Conservation (phyloP, 2,113 vertebrate species). For the Piaya cayana region DNA sequence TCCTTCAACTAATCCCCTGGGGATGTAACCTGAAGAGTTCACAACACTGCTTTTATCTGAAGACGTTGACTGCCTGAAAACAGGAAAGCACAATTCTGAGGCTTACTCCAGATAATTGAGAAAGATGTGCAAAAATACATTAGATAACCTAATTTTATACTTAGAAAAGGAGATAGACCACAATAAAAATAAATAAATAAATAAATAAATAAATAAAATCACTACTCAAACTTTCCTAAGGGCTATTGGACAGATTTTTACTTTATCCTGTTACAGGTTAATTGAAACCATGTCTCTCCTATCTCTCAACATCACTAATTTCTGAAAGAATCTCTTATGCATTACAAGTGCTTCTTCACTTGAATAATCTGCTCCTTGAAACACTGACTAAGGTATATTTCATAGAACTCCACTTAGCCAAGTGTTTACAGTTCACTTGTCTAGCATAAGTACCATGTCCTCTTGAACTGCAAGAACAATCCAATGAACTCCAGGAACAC, state of each 20-base stretch:
- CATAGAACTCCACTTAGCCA: not conserved
- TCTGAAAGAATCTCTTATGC: not conserved
- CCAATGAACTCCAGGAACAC: not conserved
- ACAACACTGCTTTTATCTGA: not conserved
- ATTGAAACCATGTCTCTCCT: not conserved
- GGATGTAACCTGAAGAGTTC: not conserved
- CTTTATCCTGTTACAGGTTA: not conserved
- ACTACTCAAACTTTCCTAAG: not conserved
- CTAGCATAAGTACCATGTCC: not conserved
- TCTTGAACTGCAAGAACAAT: not conserved
- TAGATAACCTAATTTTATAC: not conserved
- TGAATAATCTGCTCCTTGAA: not conserved
- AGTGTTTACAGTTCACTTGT: not conserved
- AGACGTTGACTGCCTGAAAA: not conserved
- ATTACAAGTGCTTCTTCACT: not conserved
- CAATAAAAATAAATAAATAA: not conserved
- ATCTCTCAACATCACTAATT: not conserved
- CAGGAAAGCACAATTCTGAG: not conserved
- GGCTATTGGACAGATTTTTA: not conserved
- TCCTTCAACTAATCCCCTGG: no score
- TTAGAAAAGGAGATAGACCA: not conserved
- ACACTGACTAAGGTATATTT: not conserved
- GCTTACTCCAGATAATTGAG: not conserved
- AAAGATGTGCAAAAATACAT: not conserved
- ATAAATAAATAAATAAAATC: not conserved